Percentiles rank a stretch among this genome's conserved stretches.
These are phyloP conservation scores for Drosophila willistoni DNA, from an alignment of 1,140 invertebrate genomes.

Conservation along the genomic window DNA sequence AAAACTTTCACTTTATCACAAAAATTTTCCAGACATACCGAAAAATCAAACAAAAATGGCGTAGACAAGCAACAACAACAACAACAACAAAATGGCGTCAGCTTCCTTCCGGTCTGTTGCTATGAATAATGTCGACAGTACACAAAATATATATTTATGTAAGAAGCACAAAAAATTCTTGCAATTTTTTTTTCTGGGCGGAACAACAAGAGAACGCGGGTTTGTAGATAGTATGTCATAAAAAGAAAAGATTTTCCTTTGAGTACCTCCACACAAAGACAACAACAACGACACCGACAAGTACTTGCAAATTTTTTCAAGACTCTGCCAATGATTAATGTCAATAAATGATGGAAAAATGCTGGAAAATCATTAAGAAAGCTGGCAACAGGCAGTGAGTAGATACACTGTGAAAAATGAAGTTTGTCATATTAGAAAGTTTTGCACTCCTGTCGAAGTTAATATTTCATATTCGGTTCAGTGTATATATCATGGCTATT, in stretches of 20 bases:
- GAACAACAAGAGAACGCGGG: conserved; percentile 23
- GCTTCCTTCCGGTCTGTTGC: conserved; percentile 69
- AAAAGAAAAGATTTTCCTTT: conserved; percentile 47
- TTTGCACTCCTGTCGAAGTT: too few species aligned
- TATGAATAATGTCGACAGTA: conserved; percentile 40
- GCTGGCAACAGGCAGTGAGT: conserved; percentile 9
- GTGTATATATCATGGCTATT: conserved; percentile 4
- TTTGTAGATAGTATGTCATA: conserved; percentile 37
- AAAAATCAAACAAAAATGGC: conserved; percentile 58
- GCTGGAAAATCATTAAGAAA: conserved; percentile 52
- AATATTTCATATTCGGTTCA: not conserved
- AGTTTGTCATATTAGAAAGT: not conserved
- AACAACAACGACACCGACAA: conserved; percentile 10
- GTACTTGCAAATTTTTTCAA: conserved; percentile 77
- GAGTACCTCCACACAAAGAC: conserved; percentile 22
- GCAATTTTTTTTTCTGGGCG: not conserved
- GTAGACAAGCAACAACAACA: conserved; percentile 49
- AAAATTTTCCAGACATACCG: conserved; percentile 54
- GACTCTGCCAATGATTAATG: conserved; percentile 74
- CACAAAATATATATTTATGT: not conserved
- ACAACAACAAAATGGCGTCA: conserved; percentile 47
- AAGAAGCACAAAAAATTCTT: not conserved
- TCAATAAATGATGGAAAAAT: conserved; percentile 67
- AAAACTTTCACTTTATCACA: conserved; percentile 69
- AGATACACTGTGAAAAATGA: not conserved